A percentile compares a stretch with the other conserved stretches of the same genome.
phyloP scores from a whole-genome alignment of 2,113 vertebrate species.

The Vulpes lagopus region DNA sequence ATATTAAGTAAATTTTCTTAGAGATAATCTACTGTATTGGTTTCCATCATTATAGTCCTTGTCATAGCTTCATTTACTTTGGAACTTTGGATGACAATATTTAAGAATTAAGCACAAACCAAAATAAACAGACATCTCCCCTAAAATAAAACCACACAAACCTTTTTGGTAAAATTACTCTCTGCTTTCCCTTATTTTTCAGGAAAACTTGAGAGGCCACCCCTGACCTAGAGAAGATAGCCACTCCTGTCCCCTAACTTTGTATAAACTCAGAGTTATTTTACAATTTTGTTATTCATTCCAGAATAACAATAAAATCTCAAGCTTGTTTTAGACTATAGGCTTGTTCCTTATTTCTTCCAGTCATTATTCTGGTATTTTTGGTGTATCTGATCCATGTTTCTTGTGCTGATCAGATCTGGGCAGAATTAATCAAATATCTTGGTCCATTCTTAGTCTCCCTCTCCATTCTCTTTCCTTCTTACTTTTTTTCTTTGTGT shows the following conservation, averaged over 20 bases:
- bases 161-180: background rate
- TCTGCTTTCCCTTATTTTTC: background rate
- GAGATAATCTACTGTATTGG: background rate
- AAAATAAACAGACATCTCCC: background rate
- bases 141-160: background rate
- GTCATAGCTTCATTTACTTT: background rate
- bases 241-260: rapidly evolving
- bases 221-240: background rate
- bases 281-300: background rate
- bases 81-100: background rate
- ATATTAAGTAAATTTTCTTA: background rate
- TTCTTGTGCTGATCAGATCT: background rate
- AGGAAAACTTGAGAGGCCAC: background rate
- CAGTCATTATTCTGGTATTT: background rate
- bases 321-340: background rate
- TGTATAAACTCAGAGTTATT: background rate
- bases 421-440: background rate
- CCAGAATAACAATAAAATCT: background rate
- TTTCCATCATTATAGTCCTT: background rate
- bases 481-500: background rate
- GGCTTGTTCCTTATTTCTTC: background rate
- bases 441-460: background rate
- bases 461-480: background rate
- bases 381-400: background rate
- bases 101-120: background rate